phyloP scores from a whole-genome alignment of 2,888 invertebrate genomes.

The Drosophila fungiperda region DNA sequence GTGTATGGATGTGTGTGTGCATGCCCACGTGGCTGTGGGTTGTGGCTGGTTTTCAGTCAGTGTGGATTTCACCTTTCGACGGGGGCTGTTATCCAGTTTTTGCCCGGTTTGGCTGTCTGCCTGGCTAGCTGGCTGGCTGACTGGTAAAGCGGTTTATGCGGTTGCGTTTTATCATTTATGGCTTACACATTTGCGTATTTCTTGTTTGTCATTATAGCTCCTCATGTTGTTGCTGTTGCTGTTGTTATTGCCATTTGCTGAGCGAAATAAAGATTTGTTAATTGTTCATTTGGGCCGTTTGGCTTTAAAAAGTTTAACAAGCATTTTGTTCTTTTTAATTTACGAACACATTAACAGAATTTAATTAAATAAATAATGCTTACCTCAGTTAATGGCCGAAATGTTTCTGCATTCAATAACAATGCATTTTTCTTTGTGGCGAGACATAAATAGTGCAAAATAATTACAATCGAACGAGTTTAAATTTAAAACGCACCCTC shows the following conservation, averaged over 20 bases:
- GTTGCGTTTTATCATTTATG: slow-evolving; percentile 78
- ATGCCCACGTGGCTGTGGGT: slow-evolving; percentile 53
- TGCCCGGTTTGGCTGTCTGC: not conserved
- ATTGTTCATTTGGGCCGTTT: slow-evolving; percentile 44
- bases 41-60: slow-evolving; percentile 36
- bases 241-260: slow-evolving; percentile 47
- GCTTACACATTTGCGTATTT: slow-evolving; percentile 72
- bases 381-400: not conserved
- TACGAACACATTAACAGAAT: not conserved
- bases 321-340: not conserved
- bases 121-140: slow-evolving; percentile 4
- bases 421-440: no score
- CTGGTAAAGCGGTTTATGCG: slow-evolving; percentile 64
- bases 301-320: slow-evolving; percentile 1
- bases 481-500: slow-evolving; percentile 32
- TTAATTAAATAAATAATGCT: not conserved
- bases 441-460: not conserved
- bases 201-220: slow-evolving; percentile 15
- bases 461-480: slow-evolving; percentile 18
- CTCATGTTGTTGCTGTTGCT: not conserved
- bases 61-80: slow-evolving; percentile 39
- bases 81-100: slow-evolving; percentile 33
- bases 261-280: slow-evolving; percentile 60
- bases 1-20: slow-evolving; percentile 28
- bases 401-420: not conserved